phyloP scores from a whole-genome alignment of 2,888 invertebrate species.

The Tribolium freemani region DNA sequence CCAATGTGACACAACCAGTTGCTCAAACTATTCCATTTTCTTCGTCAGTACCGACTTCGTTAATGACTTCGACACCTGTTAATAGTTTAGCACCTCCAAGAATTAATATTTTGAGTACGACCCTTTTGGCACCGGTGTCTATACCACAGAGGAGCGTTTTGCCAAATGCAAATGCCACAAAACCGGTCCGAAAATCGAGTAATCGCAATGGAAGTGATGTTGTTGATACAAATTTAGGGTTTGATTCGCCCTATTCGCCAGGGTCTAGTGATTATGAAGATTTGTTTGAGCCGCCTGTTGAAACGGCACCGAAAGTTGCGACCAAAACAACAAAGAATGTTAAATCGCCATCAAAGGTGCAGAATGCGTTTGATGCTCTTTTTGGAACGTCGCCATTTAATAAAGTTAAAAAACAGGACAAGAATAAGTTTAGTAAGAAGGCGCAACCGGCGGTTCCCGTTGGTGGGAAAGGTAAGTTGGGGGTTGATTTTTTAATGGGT shows the following conservation, averaged over 20 bases:
- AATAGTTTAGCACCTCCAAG: constrained; percentile 60
- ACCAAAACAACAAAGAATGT: constrained; percentile 47
- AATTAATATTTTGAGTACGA: constrained; percentile 64
- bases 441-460: constrained; percentile 15
- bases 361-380: constrained; percentile 75
- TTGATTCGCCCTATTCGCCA: constrained; percentile 90
- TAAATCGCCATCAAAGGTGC: constrained; percentile 60
- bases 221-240: constrained; percentile 75
- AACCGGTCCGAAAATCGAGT: constrained; percentile 54
- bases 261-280: constrained; percentile 92
- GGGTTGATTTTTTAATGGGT: background rate
- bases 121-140: constrained; percentile 60
- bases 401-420: constrained; percentile 53
- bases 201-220: constrained; percentile 63
- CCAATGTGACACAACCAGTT: constrained; percentile 56
- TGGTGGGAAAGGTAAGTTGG: constrained; percentile 12
- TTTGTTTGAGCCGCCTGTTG: constrained; percentile 83
- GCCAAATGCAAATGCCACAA: constrained; percentile 71
- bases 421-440: constrained; percentile 48
- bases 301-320: constrained; percentile 50
- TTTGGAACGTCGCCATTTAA: constrained; percentile 73
- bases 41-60: constrained; percentile 59
- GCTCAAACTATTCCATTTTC: constrained; percentile 62
- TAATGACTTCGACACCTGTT: constrained; percentile 64
- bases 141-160: constrained; percentile 69